Evolutionary conservation across 2,113 vertebrate genomes (phyloP), one percentile per base, ranked within the genome.

Genomic region (Nipponia nippon): DNA sequence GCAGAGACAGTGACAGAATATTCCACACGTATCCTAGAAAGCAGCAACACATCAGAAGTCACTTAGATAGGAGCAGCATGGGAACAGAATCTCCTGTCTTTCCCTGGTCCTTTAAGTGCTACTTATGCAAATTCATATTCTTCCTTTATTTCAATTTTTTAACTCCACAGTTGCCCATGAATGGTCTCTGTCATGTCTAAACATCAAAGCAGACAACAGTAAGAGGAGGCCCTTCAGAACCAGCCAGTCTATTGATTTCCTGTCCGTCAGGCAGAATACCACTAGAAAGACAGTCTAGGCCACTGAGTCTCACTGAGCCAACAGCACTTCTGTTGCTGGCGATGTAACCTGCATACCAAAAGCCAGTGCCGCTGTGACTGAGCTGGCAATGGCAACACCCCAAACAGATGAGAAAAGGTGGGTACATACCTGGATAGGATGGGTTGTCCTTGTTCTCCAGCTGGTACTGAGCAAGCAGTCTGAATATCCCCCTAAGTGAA

Each of bases 381-480:
- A 80, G 34, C 34, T 81, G 52, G 32, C 44, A 71, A 71, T 8
- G 44, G 38, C 42, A 80, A 66, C 56, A 69, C 8, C 7, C 25
- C 19, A 72, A 87, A 91, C 6, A 83, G 42, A 23, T 47, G 30
- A 61, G 27, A 82, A 93, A 75, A 89, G 22, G 10, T n/a, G 56
- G 7, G 8, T 53, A 89, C n/a, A 16, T 79, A 98, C 99, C 99
- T 96, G 98, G 95, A 23, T 99, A 99, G 81, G 99, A 99, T 73
- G 99, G 97, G 91, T 99, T 99, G 94, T 99, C 99, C 97, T 99
- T 99, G 98, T 99, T 99, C 86, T 99, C 98, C 97, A 99, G 97
- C 96, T 99, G 99, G 95, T 99, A 99, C 96, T 98, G 98, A 80
- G 98, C 99, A 95, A 99, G 97, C 73, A 99, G 97, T 94, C 98